Base-by-base conservation (phyloP, 2,888 invertebrate species). In the Megamerina dolium region DNA sequence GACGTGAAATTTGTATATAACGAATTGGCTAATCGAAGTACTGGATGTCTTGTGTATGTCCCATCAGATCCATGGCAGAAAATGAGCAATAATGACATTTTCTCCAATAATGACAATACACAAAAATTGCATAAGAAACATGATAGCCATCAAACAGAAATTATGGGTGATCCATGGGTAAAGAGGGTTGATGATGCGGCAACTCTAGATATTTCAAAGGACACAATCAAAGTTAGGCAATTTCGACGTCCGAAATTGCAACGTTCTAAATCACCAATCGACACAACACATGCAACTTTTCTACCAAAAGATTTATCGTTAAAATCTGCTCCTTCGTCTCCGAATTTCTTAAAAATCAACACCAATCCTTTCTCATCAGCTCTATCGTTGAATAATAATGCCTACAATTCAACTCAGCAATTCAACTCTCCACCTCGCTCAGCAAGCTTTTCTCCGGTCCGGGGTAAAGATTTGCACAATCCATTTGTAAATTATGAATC, bases 61-160 rank as follows among this genome's bases (percentile, higher is more conserved):
- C 64, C 68, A 37, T 57, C 63, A 17, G 68, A 73, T 56, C 71
- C 72, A n/a, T 72, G 70, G 72, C 57, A 68, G 14, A 69, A 67
- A 53, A 63, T 66, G 56, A 49, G 60, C 3, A 60, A 60, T 17
- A 34, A 23, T 35, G 53, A 56, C 23, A 43, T 41, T 39, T 27
- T 19, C 17, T 32, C 13, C 36, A 41, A 26, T 46, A 51, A 37
- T 19, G 32, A 16, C 41, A 31, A 40, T 19, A 6, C 13, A 30
- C 27, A 37, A 27, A 18, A 38, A 29, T 13, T 16, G 18, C 10
- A 16, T 19, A 20, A 39, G 21, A 37, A 34, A 19, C 8, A 23
- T 23, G 10, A 8, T 23, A 8, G 8, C 8, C 23, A 23, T 23
- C 31, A 31, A 9, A 31, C 31, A 31, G 27, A 37, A 26, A 17